Evolutionary conservation across 2,888 invertebrate species (phyloP), one percentile per base, ranked within the genome.

Genomic region (Gastracanthus pulcherrimus): DNA sequence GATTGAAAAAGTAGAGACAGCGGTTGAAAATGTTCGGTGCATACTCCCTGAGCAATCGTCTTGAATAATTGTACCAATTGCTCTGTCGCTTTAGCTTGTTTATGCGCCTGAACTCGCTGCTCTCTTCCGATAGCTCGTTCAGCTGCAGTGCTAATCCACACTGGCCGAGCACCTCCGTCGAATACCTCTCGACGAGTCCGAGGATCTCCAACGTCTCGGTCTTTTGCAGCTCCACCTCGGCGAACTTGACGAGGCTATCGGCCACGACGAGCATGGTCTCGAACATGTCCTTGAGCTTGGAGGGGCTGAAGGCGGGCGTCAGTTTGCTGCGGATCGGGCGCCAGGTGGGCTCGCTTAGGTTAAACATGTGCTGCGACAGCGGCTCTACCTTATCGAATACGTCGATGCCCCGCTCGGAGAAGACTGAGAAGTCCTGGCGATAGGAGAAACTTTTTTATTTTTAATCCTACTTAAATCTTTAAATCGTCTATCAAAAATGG

Each of bases 221-320:
- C 5, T 29, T 29, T 2, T 19, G 3, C 0, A n/a, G 4, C 6
- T 2, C 11, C 4, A 19, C 2, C 23, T 67, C 74, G 7, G 94
- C 83, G 84, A 92, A 93, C 1, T 88, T 85, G 0, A 89, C 88
- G 81, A 94, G 85, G 55, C 89, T 88, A 11, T 89, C 83, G 6
- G 92, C 89, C 3, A 93, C 92, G 29, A 92, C 89, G 13, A 88
- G 85, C 7, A 94, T 91, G 2, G 93, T 88, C 0, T 92, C 90
- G 80, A 92, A 93, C 84, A 93, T 92, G 0, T 92, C 88, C 84
- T 93, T 94, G 34, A 92, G 92, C 82, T 93, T 92, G 51, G 91
- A 92, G 23, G 89, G 86, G 1, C 93, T 93, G 26, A 94, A 91
- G 0, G 92, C 92, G 0, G 93, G 90, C 2, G 93, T 92, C 13